Base-by-base conservation (phyloP, 2,888 invertebrate species). In the Coecobrya sp. region DNA sequence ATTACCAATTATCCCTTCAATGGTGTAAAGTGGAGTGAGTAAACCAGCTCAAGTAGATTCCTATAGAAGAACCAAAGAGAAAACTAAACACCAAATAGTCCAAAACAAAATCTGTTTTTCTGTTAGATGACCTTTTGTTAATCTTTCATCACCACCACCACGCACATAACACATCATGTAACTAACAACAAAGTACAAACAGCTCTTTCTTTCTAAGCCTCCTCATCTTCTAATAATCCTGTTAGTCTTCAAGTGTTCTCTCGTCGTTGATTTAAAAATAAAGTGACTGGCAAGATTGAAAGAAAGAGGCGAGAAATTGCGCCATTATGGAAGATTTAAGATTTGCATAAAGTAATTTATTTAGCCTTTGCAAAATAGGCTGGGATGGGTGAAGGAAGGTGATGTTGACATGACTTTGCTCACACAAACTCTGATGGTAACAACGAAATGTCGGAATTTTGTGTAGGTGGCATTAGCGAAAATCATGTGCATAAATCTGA, bases 51-150 rank as follows among this genome's bases (percentile, higher is more conserved):
- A 25, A 13, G 11, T 42, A 5, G 70, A 5, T 42, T 68, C 30
- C 10, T n/a, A 49, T 49, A 36, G 36, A 36, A 36, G 36, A 36
- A 7, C 7, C 36, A 7, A 36, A 36, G 36, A 36, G 36, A 36
- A 36, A 36, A 36, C 36, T 36, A 36, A 36, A 36, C 7, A 36
- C 36, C 36, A 36, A 36, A n/a, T 19, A 65, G 62, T 65, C 62
- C 22, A 22, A 65, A 1, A 25, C 62, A 65, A 55, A 52, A 19
- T 65, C 62, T 65, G 62, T 65, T 25, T 65, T 27, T 65, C 62
- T 19, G 59, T 59, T 22, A 22, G 62, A 11, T 65, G 62, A 65
- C 62, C 62, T 65, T 65, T 65, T 8, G 27, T 10, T 22, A n/a
- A 22, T 65, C 62, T 36, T 22, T 22, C 62, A 25, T 65, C 10